A percentile compares a stretch with the other conserved stretches of the same genome.
Evolutionary conservation across 2,888 invertebrate species (phyloP).

Genomic region (Morpho helenor): DNA sequence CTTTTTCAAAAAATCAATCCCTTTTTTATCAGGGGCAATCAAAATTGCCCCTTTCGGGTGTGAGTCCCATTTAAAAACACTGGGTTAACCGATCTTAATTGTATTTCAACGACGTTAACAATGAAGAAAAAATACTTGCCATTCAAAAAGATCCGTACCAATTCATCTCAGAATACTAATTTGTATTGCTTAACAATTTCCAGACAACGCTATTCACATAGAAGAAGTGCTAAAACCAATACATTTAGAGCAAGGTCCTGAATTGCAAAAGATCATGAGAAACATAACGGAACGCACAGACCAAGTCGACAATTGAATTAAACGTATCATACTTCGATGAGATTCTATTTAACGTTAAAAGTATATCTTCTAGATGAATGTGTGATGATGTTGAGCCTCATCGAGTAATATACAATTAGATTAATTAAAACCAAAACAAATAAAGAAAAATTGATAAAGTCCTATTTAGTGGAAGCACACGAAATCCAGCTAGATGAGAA

Average conservation of each 20-base stretch:
- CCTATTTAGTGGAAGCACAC: too few species aligned
- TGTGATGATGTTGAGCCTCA: too few species aligned
- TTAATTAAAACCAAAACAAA: too few species aligned
- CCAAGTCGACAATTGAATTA: conserved; percentile 48
- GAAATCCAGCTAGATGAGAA: too few species aligned
- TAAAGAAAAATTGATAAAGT: too few species aligned
- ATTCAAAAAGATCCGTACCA: background rate
- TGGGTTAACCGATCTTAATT: too few species aligned
- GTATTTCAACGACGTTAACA: too few species aligned
- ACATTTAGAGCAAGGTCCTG: conserved; percentile 65
- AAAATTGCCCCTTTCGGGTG: too few species aligned
- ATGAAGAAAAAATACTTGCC: background rate
- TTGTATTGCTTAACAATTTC: conserved; percentile 45
- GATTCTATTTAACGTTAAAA: background rate
- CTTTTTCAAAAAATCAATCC: too few species aligned
- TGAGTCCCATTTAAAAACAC: too few species aligned
- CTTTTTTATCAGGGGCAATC: too few species aligned
- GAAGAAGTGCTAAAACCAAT: conserved; percentile 58
- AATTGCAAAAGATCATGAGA: conserved; percentile 64
- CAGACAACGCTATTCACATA: conserved; percentile 31
- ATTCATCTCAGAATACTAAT: conserved; percentile 31
- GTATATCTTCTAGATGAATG: background rate
- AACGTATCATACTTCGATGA: conserved; percentile 37
- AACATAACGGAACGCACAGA: conserved; percentile 34
- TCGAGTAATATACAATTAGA: too few species aligned